These are phyloP conservation scores for Volucella bombylans DNA, from an alignment of 2,888 invertebrate species.

Conservation along the genomic window DNA sequence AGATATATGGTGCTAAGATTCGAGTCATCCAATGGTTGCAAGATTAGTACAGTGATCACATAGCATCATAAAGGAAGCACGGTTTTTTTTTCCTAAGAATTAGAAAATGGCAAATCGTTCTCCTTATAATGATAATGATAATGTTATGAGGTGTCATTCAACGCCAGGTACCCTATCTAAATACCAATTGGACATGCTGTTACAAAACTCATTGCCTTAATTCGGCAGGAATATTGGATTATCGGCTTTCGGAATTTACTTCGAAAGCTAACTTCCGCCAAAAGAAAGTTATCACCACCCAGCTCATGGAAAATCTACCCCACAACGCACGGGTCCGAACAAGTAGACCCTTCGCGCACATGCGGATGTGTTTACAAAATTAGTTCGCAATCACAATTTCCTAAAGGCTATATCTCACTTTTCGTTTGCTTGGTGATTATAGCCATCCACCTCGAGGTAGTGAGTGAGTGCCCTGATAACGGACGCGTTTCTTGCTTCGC, in stretches of 20 bases:
- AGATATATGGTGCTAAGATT: too few relatives aligned
- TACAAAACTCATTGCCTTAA: slow-evolving; percentile 6
- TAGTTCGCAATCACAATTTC: slow-evolving; percentile 5
- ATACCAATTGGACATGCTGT: background rate
- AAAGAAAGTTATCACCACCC: background rate
- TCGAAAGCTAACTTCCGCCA: slow-evolving; percentile 18
- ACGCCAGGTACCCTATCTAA: background rate
- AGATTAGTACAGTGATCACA: too few relatives aligned
- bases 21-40: background rate
- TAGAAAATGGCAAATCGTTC: too few relatives aligned
- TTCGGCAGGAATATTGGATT: slow-evolving; percentile 6
- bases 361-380: too few relatives aligned
- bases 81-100: too few relatives aligned
- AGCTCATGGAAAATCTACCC: slow-evolving; percentile 17
- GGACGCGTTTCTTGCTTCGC: too few relatives aligned
- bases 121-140: too few relatives aligned
- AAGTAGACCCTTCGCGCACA: background rate
- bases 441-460: background rate
- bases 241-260: background rate
- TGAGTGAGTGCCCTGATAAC: too few relatives aligned
- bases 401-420: slow-evolving; percentile 34
- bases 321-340: background rate
- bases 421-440: slow-evolving; percentile 30
- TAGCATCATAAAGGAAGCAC: too few relatives aligned
- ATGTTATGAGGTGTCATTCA: background rate